Conservation (phyloP, 2,888 invertebrate species). For the Acleris emargana region DNA sequence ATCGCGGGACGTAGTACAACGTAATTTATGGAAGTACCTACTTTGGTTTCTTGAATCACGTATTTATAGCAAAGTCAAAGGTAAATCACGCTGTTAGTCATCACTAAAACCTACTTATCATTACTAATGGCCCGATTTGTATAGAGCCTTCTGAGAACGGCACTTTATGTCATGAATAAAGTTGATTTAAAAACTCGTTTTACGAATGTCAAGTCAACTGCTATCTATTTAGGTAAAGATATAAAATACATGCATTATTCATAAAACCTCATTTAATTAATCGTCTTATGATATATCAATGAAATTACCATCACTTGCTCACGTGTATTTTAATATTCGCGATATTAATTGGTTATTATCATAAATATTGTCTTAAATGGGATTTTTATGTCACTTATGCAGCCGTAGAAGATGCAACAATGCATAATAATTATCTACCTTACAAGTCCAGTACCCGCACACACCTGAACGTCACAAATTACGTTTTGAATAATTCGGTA, state of each 20-base stretch:
- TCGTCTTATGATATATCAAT: no score
- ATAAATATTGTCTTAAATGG: no score
- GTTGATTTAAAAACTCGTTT: slow-evolving; percentile 3
- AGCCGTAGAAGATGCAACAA: slow-evolving; percentile 27
- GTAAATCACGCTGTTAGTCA: slow-evolving; percentile 29
- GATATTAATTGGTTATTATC: no score
- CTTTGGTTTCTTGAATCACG: slow-evolving; percentile 26
- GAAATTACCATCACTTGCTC: no score
- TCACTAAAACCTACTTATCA: slow-evolving; percentile 1
- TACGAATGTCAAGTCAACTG: slow-evolving; percentile 7
- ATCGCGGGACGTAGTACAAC: slow-evolving; percentile 2
- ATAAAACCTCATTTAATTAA: no score
- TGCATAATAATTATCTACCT: slow-evolving; percentile 40
- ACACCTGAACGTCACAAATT: slow-evolving; percentile 37
- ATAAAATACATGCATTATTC: no score
- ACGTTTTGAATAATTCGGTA: slow-evolving; percentile 33
- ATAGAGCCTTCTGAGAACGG: background rate
- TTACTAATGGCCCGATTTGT: slow-evolving; percentile 17
- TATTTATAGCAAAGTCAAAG: slow-evolving; percentile 12
- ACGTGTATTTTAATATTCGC: no score
- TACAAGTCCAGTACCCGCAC: slow-evolving; percentile 47
- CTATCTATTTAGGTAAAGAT: no score
- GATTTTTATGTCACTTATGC: background rate
- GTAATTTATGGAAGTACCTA: background rate
- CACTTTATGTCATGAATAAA: slow-evolving; percentile 1